Evolutionary conservation across 2,888 invertebrate species (phyloP).

Genomic region (Beris chalybata): DNA sequence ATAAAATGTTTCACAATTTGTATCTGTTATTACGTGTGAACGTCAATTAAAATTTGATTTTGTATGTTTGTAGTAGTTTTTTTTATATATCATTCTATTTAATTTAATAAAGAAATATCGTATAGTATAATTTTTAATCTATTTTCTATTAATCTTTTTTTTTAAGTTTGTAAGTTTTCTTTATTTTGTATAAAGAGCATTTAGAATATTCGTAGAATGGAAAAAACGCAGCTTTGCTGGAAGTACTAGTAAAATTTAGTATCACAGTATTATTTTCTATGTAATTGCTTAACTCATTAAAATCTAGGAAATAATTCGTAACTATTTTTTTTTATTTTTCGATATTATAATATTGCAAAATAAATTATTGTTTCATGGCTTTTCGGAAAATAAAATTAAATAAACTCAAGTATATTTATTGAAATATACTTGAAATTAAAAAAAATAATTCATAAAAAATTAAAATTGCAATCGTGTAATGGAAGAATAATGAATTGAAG

Average conservation of each 20-base stretch:
- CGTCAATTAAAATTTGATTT: too few species aligned
- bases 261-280: constrained; percentile 57
- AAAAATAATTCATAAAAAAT: not conserved
- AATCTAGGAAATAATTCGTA: not conserved
- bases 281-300: constrained; percentile 37
- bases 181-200: not conserved
- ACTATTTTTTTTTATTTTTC: not conserved
- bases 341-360: not conserved
- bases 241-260: constrained; percentile 58
- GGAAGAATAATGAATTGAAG: too few species aligned
- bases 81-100: too few species aligned
- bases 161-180: constrained; percentile 5
- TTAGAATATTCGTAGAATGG: constrained; percentile 57
- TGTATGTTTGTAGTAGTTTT: too few species aligned
- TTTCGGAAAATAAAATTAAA: not conserved
- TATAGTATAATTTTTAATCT: constrained; percentile 1
- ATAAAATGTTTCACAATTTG: too few species aligned
- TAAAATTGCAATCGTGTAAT: too few species aligned
- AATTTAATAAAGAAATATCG: too few species aligned
- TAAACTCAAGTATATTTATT: not conserved
- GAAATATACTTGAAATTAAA: too few species aligned
- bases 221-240: constrained; percentile 58
- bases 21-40: too few species aligned
- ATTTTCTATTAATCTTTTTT: not conserved
- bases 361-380: not conserved